These are phyloP conservation scores for Ciconia nigra DNA, from an alignment of 2,797 vertebrate genomes.

Conservation along the genomic window DNA sequence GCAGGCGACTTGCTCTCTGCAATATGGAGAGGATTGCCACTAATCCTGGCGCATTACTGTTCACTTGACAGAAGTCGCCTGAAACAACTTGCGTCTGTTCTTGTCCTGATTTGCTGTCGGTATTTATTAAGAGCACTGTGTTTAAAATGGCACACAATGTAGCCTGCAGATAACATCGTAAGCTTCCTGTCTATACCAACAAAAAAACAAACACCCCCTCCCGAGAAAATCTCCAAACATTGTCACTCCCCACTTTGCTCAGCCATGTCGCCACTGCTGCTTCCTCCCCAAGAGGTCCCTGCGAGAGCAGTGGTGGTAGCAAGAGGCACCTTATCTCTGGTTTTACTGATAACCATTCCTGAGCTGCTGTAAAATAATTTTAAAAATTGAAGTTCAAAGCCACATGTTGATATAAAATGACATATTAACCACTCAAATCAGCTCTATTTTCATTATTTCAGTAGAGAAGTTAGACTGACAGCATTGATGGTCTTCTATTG, in stretches of 20 bases:
- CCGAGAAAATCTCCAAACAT: not conserved
- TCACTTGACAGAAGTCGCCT: slow-evolving; percentile 73
- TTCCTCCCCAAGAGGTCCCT: not conserved
- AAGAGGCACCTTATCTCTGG: not conserved
- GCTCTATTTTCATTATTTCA: not conserved
- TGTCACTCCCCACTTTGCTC: not conserved
- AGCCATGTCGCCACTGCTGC: not conserved
- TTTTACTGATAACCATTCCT: not conserved
- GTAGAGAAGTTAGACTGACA: not conserved
- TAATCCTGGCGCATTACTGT: slow-evolving; percentile 68
- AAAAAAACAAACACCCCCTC: slow-evolving; percentile 18
- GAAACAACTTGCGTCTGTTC: slow-evolving; percentile 70
- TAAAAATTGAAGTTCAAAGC: not conserved
- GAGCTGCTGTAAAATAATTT: not conserved
- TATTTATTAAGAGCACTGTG: slow-evolving; percentile 69
- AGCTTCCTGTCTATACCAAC: slow-evolving; percentile 43
- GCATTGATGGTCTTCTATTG: not conserved
- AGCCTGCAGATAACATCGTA: slow-evolving; percentile 68
- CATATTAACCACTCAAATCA: not conserved
- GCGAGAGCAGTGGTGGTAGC: not conserved
- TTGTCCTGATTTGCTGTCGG: slow-evolving; percentile 70
- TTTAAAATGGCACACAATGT: slow-evolving; percentile 64
- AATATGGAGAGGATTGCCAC: slow-evolving; percentile 72
- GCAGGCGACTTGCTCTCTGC: slow-evolving; percentile 57
- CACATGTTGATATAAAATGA: not conserved